Evolutionary conservation across 2,888 invertebrate genomes (phyloP).

Genomic region (Temnothorax rugatulus): DNA sequence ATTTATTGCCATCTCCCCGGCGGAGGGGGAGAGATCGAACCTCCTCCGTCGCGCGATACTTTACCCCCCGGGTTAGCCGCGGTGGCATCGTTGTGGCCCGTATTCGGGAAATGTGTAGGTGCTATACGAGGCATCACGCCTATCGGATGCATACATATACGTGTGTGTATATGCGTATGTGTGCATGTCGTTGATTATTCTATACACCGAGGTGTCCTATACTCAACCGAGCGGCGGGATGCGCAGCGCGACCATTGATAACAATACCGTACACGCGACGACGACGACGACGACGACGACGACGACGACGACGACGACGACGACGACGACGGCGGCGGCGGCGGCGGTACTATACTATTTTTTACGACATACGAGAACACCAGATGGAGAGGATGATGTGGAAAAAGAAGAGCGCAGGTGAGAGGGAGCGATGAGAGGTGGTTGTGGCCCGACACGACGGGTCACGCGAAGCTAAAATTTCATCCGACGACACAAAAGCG

Average conservation of each 20-base stretch:
- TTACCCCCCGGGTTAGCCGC: not conserved
- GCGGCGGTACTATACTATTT: constrained; percentile 21
- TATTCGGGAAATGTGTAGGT: constrained; percentile 21
- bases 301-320: not conserved
- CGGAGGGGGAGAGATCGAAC: not conserved
- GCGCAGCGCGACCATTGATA: constrained; percentile 49
- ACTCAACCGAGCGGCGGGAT: constrained; percentile 21
- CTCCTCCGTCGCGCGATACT: constrained; percentile 11
- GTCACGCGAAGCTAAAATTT: constrained; percentile 58
- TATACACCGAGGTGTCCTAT: constrained; percentile 13
- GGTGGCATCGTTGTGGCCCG: not conserved
- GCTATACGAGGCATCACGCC: not conserved
- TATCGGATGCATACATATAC: not conserved
- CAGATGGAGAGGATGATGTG: constrained; percentile 40
- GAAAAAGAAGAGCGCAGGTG: constrained; percentile 37
- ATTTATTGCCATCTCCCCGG: constrained; percentile 45
- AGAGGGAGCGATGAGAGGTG: constrained; percentile 41
- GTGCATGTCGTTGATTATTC: constrained; percentile 28
- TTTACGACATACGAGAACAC: constrained; percentile 52
- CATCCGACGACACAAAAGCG: constrained; percentile 54
- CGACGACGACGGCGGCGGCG: not conserved
- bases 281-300: not conserved
- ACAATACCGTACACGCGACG: constrained; percentile 51
- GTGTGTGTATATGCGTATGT: not conserved
- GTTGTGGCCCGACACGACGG: constrained; percentile 35